Evolutionary conservation across 2,113 vertebrate species (phyloP).

Genomic region (Varanus salvator): DNA sequence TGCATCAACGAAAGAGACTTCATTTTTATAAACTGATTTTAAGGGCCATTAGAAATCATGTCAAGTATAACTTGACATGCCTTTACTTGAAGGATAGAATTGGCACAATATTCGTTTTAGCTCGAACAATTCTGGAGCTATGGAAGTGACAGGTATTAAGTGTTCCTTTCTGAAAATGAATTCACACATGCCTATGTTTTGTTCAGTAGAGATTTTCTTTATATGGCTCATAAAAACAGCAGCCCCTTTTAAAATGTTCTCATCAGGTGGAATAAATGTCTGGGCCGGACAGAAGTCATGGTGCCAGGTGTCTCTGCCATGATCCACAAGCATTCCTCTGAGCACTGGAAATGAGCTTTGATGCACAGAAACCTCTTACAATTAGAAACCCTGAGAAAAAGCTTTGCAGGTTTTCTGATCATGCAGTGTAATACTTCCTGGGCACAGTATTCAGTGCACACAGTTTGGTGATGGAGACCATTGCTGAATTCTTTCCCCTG

Average conservation of each 20-base stretch:
- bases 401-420: not conserved
- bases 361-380: not conserved
- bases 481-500: too few relatives aligned
- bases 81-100: not conserved
- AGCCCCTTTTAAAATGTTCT: not conserved
- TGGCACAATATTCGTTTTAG: not conserved
- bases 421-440: too few relatives aligned
- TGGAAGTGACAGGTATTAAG: not conserved
- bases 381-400: not conserved
- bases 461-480: too few relatives aligned
- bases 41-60: not conserved
- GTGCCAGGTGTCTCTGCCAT: not conserved
- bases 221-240: not conserved
- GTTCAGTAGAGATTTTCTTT: not conserved
- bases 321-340: not conserved
- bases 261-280: too few relatives aligned
- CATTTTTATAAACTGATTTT: not conserved
- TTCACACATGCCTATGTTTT: not conserved
- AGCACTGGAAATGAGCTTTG: not conserved
- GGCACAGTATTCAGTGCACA: too few relatives aligned
- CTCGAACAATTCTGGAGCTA: not conserved
- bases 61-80: not conserved
- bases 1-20: not conserved
- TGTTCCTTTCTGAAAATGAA: not conserved
- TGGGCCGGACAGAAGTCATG: not conserved